Evolutionary conservation across 2,888 invertebrate species (phyloP).

Genomic region (Prosapia bicincta): DNA sequence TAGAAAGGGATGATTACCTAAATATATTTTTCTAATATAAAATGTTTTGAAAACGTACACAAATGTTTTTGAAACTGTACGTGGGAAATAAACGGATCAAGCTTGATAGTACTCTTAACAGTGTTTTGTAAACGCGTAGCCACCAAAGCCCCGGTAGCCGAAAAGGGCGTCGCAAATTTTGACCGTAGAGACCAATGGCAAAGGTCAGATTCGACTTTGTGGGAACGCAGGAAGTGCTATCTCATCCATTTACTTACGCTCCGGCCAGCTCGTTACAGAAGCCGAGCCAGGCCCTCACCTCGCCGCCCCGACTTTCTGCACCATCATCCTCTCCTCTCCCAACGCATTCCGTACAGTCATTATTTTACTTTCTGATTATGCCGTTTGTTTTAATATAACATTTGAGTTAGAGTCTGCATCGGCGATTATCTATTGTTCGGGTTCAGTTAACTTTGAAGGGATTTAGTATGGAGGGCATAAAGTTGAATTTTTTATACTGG

Average conservation of each 20-base stretch:
- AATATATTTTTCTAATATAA: too few relatives aligned
- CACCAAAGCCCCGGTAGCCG: not conserved
- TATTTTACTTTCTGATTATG: not conserved
- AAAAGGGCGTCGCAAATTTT: not conserved
- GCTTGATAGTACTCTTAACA: too few relatives aligned
- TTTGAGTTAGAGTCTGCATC: not conserved
- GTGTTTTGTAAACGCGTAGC: too few relatives aligned
- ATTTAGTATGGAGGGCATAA: not conserved
- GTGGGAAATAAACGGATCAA: too few relatives aligned
- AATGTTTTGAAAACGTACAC: too few relatives aligned
- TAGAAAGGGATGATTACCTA: too few relatives aligned
- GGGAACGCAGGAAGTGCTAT: not conserved
- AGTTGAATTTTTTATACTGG: not conserved
- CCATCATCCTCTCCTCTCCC: not conserved
- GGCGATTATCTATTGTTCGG: not conserved
- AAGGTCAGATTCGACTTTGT: not conserved
- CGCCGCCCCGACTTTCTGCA: not conserved
- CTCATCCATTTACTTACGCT: conserved; percentile 2
- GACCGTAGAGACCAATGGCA: not conserved
- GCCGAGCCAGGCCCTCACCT: not conserved
- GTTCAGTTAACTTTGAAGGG: not conserved
- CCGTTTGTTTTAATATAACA: conserved; percentile 2
- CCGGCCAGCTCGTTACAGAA: conserved; percentile 2
- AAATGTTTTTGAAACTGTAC: too few relatives aligned
- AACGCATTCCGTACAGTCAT: not conserved